These are phyloP conservation scores for Ochlodes sylvanus DNA, from an alignment of 2,888 invertebrate genomes.

Conservation along the genomic window DNA sequence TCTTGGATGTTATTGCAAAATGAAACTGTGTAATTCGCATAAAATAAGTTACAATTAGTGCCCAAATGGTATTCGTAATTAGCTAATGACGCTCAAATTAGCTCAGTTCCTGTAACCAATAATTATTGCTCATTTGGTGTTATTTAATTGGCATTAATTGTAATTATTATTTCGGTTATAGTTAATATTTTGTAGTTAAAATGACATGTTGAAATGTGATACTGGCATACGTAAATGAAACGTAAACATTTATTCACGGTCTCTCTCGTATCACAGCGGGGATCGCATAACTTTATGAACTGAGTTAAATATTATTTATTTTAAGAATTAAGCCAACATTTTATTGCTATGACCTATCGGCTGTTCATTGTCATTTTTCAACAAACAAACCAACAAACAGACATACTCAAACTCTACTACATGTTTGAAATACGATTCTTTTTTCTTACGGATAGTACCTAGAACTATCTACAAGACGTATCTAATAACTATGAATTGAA, in stretches of 20 bases:
- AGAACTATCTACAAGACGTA: too few species aligned
- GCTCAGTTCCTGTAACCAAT: not conserved
- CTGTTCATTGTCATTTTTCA: too few species aligned
- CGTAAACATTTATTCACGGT: not conserved
- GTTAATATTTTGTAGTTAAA: not conserved
- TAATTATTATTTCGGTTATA: not conserved
- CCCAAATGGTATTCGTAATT: not conserved
- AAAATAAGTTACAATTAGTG: not conserved
- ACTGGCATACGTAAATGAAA: slow-evolving; percentile 1
- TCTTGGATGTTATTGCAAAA: too few species aligned
- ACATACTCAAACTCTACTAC: too few species aligned
- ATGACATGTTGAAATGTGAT: slow-evolving; percentile 4
- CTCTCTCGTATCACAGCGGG: not conserved
- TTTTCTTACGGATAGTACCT: too few species aligned
- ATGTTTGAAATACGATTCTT: too few species aligned
- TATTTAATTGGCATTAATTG: not conserved
- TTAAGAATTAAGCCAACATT: too few species aligned
- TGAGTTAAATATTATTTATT: not conserved
- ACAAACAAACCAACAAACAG: too few species aligned
- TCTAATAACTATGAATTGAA: too few species aligned
- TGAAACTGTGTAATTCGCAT: not conserved
- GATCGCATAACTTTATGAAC: not conserved
- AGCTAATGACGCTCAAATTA: not conserved
- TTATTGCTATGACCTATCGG: too few species aligned
- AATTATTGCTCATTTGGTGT: not conserved